Percentiles rank a stretch among this genome's conserved stretches.
Conservation (phyloP, 2,888 invertebrate genomes). For the Linyphia triangularis region DNA sequence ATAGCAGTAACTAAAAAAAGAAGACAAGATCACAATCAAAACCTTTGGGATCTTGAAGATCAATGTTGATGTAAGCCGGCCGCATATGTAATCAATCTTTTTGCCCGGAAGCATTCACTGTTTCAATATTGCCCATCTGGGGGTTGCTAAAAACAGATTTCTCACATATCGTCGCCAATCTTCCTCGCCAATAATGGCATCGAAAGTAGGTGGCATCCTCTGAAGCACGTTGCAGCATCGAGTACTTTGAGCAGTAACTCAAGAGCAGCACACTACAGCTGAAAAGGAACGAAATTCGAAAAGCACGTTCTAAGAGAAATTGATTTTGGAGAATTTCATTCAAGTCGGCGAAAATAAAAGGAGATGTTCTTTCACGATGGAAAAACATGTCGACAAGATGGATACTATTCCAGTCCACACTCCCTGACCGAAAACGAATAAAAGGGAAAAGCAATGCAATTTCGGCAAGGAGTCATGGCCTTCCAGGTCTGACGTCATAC, state of each 20-base stretch:
- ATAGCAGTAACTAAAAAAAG: not conserved
- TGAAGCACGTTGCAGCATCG: slow-evolving; percentile 13
- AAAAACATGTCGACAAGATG: slow-evolving; percentile 40
- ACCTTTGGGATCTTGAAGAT: not conserved
- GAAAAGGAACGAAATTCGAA: slow-evolving; percentile 28
- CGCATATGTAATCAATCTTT: slow-evolving; percentile 15
- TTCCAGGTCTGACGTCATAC: slow-evolving; percentile 26
- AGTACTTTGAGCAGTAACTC: not conserved
- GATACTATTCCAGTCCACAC: slow-evolving; percentile 15
- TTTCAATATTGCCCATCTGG: not conserved
- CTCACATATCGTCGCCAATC: not conserved
- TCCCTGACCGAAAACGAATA: slow-evolving; percentile 6
- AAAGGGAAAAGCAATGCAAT: not conserved
- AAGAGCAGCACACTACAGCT: not conserved
- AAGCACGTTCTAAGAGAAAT: slow-evolving; percentile 24
- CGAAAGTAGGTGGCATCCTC: not conserved
- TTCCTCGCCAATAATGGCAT: not conserved
- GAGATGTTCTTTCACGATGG: slow-evolving; percentile 42
- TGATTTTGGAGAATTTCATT: slow-evolving; percentile 57
- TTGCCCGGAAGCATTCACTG: slow-evolving; percentile 12
- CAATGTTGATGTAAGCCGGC: slow-evolving; percentile 3
- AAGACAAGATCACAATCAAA: not conserved
- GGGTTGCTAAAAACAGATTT: not conserved
- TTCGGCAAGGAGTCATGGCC: not conserved
- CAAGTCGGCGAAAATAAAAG: slow-evolving; percentile 22